These are phyloP conservation scores for Aspidiotus rigidus DNA, from an alignment of 2,888 invertebrate genomes.

Conservation along the genomic window DNA sequence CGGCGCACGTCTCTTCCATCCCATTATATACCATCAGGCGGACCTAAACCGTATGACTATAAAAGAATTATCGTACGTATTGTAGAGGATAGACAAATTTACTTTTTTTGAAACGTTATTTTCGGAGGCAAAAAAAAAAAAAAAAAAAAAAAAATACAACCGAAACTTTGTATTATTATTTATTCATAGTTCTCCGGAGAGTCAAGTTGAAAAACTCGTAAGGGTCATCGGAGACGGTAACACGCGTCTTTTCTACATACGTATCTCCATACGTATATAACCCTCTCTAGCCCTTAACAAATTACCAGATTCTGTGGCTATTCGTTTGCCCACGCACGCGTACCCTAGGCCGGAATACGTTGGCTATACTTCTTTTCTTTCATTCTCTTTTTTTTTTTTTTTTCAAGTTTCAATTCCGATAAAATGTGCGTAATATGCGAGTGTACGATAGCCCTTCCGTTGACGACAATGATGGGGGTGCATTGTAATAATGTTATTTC, in stretches of 20 bases:
- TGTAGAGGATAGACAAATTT: too few species aligned
- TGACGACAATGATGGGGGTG: background rate
- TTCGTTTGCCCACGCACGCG: constrained; percentile 14
- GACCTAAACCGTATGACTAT: too few species aligned
- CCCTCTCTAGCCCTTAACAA: constrained; percentile 27
- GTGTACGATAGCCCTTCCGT: too few species aligned
- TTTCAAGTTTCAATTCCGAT: constrained; percentile 28
- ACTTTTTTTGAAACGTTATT: too few species aligned
- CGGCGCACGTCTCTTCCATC: too few species aligned
- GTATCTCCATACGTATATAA: constrained; percentile 15
- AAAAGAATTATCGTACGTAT: too few species aligned
- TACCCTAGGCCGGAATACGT: background rate
- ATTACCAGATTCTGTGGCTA: constrained; percentile 29
- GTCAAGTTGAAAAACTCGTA: constrained; percentile 18
- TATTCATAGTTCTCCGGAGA: constrained; percentile 29
- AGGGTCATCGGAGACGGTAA: constrained; percentile 13
- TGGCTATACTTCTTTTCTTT: background rate
- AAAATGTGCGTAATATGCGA: constrained; percentile 10
- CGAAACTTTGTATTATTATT: constrained; percentile 27
- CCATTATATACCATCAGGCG: too few species aligned
- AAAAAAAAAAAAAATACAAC: background rate
- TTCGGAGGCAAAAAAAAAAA: too few species aligned
- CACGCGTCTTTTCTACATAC: background rate
- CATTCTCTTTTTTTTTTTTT: constrained; percentile 6
- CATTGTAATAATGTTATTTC: constrained; percentile 26